These are phyloP conservation scores for Mimachlamys varia DNA, from an alignment of 2,888 invertebrate species.

Conservation along the genomic window DNA sequence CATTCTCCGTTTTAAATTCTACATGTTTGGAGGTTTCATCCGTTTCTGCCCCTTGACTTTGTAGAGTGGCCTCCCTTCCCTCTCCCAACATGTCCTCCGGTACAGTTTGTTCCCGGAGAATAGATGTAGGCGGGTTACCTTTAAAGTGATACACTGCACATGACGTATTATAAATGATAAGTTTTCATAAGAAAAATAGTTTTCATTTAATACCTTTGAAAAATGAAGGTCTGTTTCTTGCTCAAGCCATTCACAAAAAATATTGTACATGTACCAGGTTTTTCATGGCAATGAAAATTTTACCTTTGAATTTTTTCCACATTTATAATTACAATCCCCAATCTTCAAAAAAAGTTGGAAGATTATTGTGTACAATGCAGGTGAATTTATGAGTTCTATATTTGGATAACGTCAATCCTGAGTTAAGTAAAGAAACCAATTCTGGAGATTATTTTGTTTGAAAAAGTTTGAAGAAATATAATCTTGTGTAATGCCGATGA, in stretches of 20 bases:
- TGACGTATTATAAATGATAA: neutral
- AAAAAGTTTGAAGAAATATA: too few species aligned
- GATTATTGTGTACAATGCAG: too few species aligned
- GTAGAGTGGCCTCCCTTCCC: constrained; percentile 37
- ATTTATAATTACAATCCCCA: too few species aligned
- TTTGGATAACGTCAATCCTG: too few species aligned
- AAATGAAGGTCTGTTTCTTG: neutral
- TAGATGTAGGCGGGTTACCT: neutral
- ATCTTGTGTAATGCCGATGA: too few species aligned
- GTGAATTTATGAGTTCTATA: neutral
- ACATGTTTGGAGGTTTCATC: neutral
- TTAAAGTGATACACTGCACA: neutral
- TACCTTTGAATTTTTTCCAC: too few species aligned
- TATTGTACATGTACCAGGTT: too few species aligned
- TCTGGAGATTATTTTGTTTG: too few species aligned
- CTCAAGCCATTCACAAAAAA: too few species aligned
- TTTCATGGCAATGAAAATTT: too few species aligned
- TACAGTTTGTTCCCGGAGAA: neutral
- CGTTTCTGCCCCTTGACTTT: neutral
- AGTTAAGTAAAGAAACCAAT: too few species aligned
- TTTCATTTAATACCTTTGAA: neutral
- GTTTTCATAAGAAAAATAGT: neutral
- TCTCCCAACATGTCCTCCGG: constrained; percentile 47
- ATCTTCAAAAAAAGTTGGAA: too few species aligned
- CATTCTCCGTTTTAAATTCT: constrained; percentile 1